A percentile compares a stretch with the other conserved stretches of the same genome.
phyloP scores from a whole-genome alignment of 2,888 invertebrate species.

The Calameuta idolon region DNA sequence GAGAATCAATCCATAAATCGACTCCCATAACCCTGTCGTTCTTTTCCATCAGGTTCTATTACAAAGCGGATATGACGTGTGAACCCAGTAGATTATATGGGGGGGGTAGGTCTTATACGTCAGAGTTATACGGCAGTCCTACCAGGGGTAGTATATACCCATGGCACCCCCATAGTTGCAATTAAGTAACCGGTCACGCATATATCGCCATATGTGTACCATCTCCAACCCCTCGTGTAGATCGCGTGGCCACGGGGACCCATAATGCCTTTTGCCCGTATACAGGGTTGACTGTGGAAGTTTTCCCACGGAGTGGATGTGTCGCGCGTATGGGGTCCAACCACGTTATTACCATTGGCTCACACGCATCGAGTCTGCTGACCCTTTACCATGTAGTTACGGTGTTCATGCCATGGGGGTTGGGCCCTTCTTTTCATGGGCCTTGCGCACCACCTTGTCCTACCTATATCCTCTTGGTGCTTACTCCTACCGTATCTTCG shows the following conservation, averaged over 20 bases:
- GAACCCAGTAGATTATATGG: background rate
- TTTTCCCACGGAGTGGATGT: constrained; percentile 36
- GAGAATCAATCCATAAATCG: background rate
- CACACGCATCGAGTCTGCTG: background rate
- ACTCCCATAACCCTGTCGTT: background rate
- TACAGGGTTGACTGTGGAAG: constrained; percentile 12
- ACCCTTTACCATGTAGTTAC: background rate
- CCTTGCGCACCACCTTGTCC: background rate
- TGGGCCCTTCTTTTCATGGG: background rate
- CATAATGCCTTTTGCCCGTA: background rate
- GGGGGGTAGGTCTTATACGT: background rate
- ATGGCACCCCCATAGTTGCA: background rate
- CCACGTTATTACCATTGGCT: constrained; percentile 31
- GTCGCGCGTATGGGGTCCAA: constrained; percentile 33
- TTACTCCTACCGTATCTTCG: background rate
- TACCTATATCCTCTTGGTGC: background rate
- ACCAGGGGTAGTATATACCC: background rate
- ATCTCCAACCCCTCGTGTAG: background rate
- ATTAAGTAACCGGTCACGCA: background rate
- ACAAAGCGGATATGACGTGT: background rate
- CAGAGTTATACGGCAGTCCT: background rate
- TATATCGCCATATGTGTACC: background rate
- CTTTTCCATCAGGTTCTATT: background rate
- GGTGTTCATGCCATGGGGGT: background rate
- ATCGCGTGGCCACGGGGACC: background rate